A percentile compares a stretch with the other conserved stretches of the same genome.
Conservation (phyloP, 2,113 vertebrate species). For the Festucalex cinctus region DNA sequence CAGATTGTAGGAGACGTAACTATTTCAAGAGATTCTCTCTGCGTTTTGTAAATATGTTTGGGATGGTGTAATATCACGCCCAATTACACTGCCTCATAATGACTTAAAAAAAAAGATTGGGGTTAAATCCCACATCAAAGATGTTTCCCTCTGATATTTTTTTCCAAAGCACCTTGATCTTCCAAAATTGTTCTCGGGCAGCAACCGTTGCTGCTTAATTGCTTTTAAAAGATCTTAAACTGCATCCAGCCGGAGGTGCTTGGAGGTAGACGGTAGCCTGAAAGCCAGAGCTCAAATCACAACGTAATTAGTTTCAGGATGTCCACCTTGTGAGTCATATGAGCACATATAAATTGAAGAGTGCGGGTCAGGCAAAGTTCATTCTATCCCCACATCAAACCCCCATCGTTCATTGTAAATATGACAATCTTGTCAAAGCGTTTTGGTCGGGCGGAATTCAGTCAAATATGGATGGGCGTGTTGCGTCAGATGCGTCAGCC, state of each 20-base stretch:
- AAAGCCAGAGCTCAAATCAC: constrained; percentile 37
- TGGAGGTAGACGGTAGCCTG: constrained; percentile 45
- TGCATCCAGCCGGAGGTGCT: constrained; percentile 63
- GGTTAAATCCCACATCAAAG: constrained; percentile 71
- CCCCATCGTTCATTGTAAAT: constrained; percentile 15
- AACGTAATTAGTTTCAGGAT: constrained; percentile 21
- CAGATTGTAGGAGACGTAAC: constrained; percentile 40
- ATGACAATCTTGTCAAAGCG: constrained; percentile 16
- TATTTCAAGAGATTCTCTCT: constrained; percentile 53
- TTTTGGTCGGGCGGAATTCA: constrained; percentile 23
- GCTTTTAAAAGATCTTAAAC: constrained; percentile 65
- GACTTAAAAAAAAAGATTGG: constrained; percentile 63
- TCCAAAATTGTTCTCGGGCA: constrained; percentile 67
- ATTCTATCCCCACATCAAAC: constrained; percentile 25
- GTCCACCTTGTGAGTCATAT: background rate
- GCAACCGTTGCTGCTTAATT: constrained; percentile 63
- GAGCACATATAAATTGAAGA: constrained; percentile 13
- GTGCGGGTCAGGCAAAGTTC: constrained; percentile 21
- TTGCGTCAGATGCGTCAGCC: constrained; percentile 49
- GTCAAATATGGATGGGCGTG: constrained; percentile 32
- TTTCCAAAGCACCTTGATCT: constrained; percentile 68
- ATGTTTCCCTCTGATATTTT: constrained; percentile 58
- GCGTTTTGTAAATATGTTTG: constrained; percentile 66
- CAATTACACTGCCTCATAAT: constrained; percentile 63
- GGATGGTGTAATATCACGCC: constrained; percentile 69